These are phyloP conservation scores for Apostichopus japonicus DNA, from an alignment of 35 echinoderm and acorn worm species.

Conservation along the genomic window DNA sequence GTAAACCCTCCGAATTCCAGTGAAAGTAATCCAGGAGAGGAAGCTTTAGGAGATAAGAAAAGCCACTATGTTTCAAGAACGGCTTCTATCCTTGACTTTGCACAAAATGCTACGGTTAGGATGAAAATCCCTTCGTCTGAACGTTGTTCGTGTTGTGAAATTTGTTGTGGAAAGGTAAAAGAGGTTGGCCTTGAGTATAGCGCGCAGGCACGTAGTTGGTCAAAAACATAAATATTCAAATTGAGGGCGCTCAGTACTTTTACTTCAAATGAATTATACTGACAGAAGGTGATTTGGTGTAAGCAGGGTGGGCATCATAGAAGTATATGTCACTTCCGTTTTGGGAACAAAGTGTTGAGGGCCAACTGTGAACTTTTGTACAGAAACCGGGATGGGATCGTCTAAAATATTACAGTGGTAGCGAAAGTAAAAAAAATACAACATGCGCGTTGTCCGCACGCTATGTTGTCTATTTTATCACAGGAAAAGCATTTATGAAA, in stretches of 20 bases:
- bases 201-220: background rate
- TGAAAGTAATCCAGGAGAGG: slow-evolving; percentile 12
- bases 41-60: slow-evolving; percentile 7
- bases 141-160: slow-evolving; percentile 20
- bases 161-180: background rate
- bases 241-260: background rate
- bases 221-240: background rate
- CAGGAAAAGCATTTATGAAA: no score
- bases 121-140: slow-evolving; percentile 28
- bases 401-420: no score
- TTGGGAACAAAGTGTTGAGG: no score
- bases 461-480: no score
- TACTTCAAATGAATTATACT: background rate
- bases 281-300: no score
- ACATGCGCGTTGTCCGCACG: no score
- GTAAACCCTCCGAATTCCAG: slow-evolving; percentile 39
- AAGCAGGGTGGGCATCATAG: no score
- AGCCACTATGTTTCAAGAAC: slow-evolving; percentile 18
- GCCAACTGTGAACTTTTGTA: no score
- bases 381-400: no score
- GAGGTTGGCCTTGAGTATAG: slow-evolving; percentile 2
- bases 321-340: no score
- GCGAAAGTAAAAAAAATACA: no score
- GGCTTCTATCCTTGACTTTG: slow-evolving; percentile 36
- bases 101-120: slow-evolving; percentile 1